Conservation (phyloP, 2,113 vertebrate species). For the Ovis aries region DNA sequence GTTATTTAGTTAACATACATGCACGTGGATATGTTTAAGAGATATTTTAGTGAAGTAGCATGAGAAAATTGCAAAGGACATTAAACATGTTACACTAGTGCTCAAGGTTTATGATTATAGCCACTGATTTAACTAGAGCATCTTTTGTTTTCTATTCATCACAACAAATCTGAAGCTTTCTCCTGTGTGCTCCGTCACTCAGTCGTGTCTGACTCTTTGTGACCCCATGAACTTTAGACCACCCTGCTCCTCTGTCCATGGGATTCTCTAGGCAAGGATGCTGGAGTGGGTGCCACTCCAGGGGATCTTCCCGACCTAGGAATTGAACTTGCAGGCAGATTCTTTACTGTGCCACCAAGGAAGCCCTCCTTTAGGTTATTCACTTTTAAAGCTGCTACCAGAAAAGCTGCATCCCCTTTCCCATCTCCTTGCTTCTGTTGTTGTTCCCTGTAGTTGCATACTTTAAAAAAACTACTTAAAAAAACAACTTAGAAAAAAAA, state of each 20-base stretch:
- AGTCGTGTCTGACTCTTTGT: accelerated
- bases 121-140: neutral
- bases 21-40: neutral
- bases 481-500: neutral
- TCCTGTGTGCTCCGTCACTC: neutral
- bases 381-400: neutral
- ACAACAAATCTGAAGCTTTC: neutral
- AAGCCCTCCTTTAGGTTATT: neutral
- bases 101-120: neutral
- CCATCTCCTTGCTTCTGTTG: neutral
- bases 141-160: neutral
- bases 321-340: neutral
- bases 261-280: neutral
- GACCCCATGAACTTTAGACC: neutral
- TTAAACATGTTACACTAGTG: neutral
- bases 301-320: neutral
- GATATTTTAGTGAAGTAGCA: neutral
- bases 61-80: neutral
- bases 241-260: neutral
- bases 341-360: neutral
- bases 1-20: neutral
- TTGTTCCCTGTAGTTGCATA: neutral
- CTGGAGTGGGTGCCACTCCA: neutral
- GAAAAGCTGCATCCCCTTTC: neutral
- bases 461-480: no score